phyloP scores from a whole-genome alignment of 2,888 invertebrate genomes.

The Coecobrya sp. region DNA sequence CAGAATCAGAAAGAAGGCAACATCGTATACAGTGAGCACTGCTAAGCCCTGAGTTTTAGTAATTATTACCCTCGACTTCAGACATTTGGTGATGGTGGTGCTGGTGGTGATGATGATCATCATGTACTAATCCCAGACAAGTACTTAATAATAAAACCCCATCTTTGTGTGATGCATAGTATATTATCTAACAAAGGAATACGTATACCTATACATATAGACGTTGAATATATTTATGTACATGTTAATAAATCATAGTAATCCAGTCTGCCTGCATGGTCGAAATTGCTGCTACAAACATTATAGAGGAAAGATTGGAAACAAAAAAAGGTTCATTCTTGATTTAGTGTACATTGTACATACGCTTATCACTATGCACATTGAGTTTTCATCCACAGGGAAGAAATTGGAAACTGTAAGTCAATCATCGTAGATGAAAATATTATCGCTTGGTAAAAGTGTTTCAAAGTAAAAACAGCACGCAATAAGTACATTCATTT shows the following conservation, averaged over 20 bases:
- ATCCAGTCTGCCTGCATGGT: neutral
- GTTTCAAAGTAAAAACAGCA: neutral
- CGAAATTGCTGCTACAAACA: neutral
- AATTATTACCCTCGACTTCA: constrained; percentile 62
- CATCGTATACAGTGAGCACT: neutral
- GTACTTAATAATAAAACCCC: neutral
- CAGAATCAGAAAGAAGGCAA: neutral
- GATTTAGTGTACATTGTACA: neutral
- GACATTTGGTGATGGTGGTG: constrained; percentile 26
- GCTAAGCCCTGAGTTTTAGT: constrained; percentile 5
- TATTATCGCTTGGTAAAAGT: constrained; percentile 16
- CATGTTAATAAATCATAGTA: neutral
- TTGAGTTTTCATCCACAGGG: neutral
- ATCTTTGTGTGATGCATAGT: neutral
- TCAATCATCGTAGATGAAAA: constrained; percentile 61
- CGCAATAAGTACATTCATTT: constrained; percentile 38
- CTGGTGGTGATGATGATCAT: constrained; percentile 31
- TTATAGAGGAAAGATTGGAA: neutral
- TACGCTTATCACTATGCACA: neutral
- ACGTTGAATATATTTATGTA: neutral
- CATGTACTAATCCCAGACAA: constrained; percentile 13
- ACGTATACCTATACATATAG: neutral
- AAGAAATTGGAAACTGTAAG: constrained; percentile 50
- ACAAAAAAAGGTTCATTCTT: neutral
- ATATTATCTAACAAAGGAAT: neutral